Evolutionary conservation across 2,113 vertebrate genomes (phyloP), one percentile per base, ranked within the genome.

Genomic region (Corydoras maculifer): DNA sequence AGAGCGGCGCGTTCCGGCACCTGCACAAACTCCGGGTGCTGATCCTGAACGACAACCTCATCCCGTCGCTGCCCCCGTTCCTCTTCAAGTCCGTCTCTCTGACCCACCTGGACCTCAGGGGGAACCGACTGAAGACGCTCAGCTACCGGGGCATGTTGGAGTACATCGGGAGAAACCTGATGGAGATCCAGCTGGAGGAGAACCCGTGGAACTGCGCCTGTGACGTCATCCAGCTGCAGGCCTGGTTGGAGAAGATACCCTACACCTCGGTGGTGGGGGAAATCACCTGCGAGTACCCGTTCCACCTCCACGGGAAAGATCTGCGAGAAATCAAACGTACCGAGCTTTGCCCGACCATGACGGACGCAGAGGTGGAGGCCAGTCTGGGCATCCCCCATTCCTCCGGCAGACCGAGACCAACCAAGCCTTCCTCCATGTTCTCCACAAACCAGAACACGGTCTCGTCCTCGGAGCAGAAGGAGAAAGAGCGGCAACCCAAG

Each of bases 161-260:
- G 84, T 96, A 99, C 6, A 92, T 99, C 58, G 96, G 95, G 48
- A 91, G 94, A 76, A 96, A 91, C 77, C 90, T 99, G 62, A 98
- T 98, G 95, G 97, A 99, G 86, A 91, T 99, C 60, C 97, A 99
- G 88, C 86, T 99, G 77, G 96, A 98, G 85, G 97, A 99, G 85
- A 99, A 99, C 83, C 95, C 95, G 0, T 99, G 97, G 97, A 98
- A 95, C 85, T 99, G 97, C 62, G 94, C 93, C 1, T 99, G 97
- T 9, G 95, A 99, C 77, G 93, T 96, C 0, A 90, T 98, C 72
- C 94, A 95, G 78, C 84, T 99, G 4, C 96, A 95, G 84, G 92
- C 91, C 71, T 99, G 96, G 96, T 85, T 99, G 81, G 93, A 95
- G 69, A 93, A 92, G 76, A 97, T 99, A 72, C 95, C 96, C 30